Percentiles rank a stretch among this genome's conserved stretches.
phyloP scores from a whole-genome alignment of 37 sponge, comb jelly and placozoan genomes.

The Spongilla lacustris region DNA sequence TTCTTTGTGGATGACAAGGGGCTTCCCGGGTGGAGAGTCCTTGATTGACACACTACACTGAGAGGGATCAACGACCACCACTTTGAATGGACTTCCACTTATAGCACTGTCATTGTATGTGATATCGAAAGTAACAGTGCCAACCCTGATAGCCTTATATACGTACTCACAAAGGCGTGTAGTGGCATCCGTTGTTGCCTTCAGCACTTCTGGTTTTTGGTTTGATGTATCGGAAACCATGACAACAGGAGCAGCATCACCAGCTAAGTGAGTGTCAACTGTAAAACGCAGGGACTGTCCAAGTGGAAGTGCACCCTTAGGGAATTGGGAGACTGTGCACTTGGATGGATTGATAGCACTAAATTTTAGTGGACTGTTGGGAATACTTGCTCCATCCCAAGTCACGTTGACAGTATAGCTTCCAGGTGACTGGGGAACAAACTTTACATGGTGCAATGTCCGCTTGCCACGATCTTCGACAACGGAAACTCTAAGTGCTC shows the following conservation, averaged over 20 bases:
- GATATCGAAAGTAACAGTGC: conserved; percentile 1
- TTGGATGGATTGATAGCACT: conserved; percentile 68
- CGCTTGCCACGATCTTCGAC: conserved; percentile 15
- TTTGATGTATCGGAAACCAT: conserved; percentile 8
- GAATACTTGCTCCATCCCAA: conserved; percentile 52
- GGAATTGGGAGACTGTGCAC: conserved; percentile 56
- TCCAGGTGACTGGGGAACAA: conserved; percentile 57
- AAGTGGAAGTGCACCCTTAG: not conserved
- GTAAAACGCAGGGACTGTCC: conserved; percentile 45
- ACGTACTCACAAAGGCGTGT: conserved; percentile 11
- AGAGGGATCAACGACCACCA: conserved; percentile 74
- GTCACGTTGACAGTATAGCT: conserved; percentile 48
- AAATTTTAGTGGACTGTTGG: conserved; percentile 73
- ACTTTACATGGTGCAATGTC: conserved; percentile 41
- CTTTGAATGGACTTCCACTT: conserved; percentile 75
- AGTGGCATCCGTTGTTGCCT: not conserved
- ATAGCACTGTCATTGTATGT: conserved; percentile 5
- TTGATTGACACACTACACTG: conserved; percentile 65
- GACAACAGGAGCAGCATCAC: conserved; percentile 37
- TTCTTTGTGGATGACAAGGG: conserved; percentile 39
- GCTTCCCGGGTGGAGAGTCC: conserved; percentile 64
- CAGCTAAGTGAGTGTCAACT: conserved; percentile 48
- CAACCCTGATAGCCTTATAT: conserved; percentile 22
- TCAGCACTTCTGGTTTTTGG: not conserved
- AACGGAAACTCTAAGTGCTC: conserved; percentile 40